Base-by-base conservation (phyloP, 2,888 invertebrate genomes). In the Adineta ricciae region DNA sequence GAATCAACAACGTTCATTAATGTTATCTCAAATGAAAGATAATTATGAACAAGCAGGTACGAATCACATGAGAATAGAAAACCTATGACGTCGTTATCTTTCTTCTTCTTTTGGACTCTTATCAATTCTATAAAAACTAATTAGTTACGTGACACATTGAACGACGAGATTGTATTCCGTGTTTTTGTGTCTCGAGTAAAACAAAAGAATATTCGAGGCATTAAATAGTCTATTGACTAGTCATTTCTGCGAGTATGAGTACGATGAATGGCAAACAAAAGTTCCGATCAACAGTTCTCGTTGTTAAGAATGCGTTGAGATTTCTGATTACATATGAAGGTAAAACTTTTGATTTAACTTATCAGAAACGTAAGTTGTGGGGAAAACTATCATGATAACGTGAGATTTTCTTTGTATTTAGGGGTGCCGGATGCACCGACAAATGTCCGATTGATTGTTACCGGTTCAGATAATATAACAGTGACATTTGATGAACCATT, bases 361-460 rank as follows among this genome's bases (percentile, higher is more conserved):
- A n/a, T 56, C 54, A 56, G 27, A n/a, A n/a, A 56, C n/a, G 56
- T 56, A 56, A 56, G 54, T n/a, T n/a, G 9, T n/a, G n/a, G n/a
- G n/a, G 46, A 11, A 46, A 46, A 46, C 11, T 8, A 46, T 38
- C 2, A 73, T 73, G 38, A 38, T 46, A 19, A 36, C 38, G 7
- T 2, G 14, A n/a, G 8, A 64, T 9, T 73, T 19, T 38, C 41
- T 78, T 21, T 21, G 1, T 3, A 11, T 41, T 41, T 41, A 78
- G 78, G 19, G 38, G 5, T 41, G 0, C 96, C 96, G 72, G 94
- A 94, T 88, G 93, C 93, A 9, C 95, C 95, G 0, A 93, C 93
- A n/a, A 91, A 94, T 32, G 94, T 96, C 0, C 93, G 93, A 19
- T 92, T 96, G 78, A 94, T 94, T 88, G 92, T 92, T 4, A 89